Percentiles rank a stretch among this genome's conserved stretches.
Evolutionary conservation across 2,113 vertebrate genomes (phyloP).

Genomic region (Himantopus leucocephalus): DNA sequence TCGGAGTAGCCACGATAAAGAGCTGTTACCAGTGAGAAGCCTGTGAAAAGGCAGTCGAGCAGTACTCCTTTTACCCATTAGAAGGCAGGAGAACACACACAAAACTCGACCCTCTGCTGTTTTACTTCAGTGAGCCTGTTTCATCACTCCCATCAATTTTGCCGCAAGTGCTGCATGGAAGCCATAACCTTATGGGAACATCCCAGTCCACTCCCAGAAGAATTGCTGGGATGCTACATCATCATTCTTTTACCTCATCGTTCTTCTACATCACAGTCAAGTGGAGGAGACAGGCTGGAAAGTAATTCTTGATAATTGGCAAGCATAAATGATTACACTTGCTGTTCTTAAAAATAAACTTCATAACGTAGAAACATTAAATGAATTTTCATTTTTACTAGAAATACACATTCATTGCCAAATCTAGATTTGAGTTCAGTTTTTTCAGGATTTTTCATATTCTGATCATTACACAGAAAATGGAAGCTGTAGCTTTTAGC

Average conservation of each 20-base stretch:
- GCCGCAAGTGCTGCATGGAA: neutral
- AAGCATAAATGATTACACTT: neutral
- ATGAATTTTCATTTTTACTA: neutral
- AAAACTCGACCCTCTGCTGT: neutral
- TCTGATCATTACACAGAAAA: neutral
- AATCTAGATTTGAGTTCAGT: neutral
- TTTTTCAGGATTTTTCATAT: neutral
- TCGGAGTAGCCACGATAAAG: neutral
- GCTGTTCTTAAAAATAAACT: neutral
- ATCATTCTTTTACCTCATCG: neutral
- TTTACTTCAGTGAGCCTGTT: neutral
- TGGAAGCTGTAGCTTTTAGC: neutral
- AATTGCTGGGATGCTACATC: neutral
- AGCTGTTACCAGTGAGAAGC: neutral
- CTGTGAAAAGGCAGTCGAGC: neutral
- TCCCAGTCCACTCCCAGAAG: neutral
- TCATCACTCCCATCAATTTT: neutral
- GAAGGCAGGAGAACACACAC: slow-evolving; percentile 43
- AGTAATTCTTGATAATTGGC: neutral
- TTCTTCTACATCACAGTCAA: neutral
- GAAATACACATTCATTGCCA: neutral
- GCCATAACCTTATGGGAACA: neutral
- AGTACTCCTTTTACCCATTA: neutral
- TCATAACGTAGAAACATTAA: neutral
- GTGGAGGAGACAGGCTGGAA: neutral